These are phyloP conservation scores for Drosophila formosana DNA, from an alignment of 2,888 invertebrate species.

Conservation along the genomic window DNA sequence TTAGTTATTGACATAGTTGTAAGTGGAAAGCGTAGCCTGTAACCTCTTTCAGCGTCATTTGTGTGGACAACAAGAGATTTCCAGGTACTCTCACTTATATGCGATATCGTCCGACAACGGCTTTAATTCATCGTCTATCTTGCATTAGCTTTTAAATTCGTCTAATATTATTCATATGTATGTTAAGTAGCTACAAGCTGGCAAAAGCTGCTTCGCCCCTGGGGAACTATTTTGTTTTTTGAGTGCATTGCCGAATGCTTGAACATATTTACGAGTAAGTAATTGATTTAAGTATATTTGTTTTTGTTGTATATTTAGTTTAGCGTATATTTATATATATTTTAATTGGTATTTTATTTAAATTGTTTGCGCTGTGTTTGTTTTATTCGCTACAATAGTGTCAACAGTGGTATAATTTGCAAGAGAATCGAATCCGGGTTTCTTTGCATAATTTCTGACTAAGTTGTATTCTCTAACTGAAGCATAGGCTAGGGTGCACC, in stretches of 20 bases:
- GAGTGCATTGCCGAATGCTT: conserved; percentile 14
- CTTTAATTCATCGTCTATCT: conserved; percentile 5
- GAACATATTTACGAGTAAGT: conserved; percentile 50
- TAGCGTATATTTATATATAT: conserved; percentile 28
- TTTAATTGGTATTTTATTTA: conserved; percentile 21
- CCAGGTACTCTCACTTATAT: conserved; percentile 33
- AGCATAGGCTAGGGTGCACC: conserved; percentile 69
- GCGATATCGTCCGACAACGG: conserved; percentile 38
- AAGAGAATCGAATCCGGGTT: conserved; percentile 47
- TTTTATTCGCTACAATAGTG: conserved; percentile 51
- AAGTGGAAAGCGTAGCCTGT: conserved; percentile 22
- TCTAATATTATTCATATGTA: conserved; percentile 54
- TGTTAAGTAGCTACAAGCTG: conserved; percentile 62
- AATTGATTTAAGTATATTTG: conserved; percentile 52
- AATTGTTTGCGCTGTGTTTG: conserved; percentile 51
- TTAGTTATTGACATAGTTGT: conserved; percentile 25
- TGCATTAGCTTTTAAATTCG: conserved; percentile 68
- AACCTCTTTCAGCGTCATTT: conserved; percentile 14
- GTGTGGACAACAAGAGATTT: conserved; percentile 9
- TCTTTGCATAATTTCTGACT: conserved; percentile 44
- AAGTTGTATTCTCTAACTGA: conserved; percentile 60
- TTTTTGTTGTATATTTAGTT: conserved; percentile 41
- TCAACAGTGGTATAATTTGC: conserved; percentile 74
- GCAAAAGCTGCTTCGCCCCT: conserved; percentile 60
- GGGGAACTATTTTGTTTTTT: neutral